Percentiles rank a stretch among this genome's conserved stretches.
Conservation (phyloP, 2,888 invertebrate species). For the Amiota minor region DNA sequence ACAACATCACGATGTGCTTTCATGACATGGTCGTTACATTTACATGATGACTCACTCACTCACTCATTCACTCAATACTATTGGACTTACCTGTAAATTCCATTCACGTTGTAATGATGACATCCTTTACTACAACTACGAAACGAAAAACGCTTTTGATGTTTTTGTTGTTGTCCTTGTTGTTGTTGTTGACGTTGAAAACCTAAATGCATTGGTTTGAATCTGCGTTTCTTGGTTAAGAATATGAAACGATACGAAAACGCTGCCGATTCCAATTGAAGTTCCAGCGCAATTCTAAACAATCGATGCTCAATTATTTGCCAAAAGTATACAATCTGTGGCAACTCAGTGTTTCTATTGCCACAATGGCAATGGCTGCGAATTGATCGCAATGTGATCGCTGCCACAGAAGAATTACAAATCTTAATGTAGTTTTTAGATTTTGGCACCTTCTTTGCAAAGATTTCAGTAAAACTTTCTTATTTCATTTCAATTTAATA, state of each 20-base stretch:
- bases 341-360: neutral
- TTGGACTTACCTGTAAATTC: conserved; percentile 70
- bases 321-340: too few relatives aligned
- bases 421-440: neutral
- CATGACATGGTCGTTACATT: too few relatives aligned
- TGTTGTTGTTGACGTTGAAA: conserved; percentile 75
- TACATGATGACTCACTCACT: too few relatives aligned
- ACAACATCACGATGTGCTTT: too few relatives aligned
- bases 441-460: neutral
- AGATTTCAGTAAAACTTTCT: neutral
- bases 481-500: neutral
- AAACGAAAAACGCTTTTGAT: conserved; percentile 58
- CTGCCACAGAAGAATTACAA: neutral
- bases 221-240: conserved; percentile 61
- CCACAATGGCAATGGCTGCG: conserved; percentile 15
- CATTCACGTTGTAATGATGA: conserved; percentile 74
- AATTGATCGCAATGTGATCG: neutral
- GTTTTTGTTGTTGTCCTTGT: conserved; percentile 73
- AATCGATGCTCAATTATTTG: too few relatives aligned
- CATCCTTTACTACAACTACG: conserved; percentile 58
- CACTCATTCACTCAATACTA: too few relatives aligned
- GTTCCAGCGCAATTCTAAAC: neutral
- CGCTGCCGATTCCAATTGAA: neutral
- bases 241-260: conserved; percentile 11
- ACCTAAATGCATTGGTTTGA: conserved; percentile 75